phyloP scores from a whole-genome alignment of 2,113 vertebrate genomes.

The Colinus virginianus region DNA sequence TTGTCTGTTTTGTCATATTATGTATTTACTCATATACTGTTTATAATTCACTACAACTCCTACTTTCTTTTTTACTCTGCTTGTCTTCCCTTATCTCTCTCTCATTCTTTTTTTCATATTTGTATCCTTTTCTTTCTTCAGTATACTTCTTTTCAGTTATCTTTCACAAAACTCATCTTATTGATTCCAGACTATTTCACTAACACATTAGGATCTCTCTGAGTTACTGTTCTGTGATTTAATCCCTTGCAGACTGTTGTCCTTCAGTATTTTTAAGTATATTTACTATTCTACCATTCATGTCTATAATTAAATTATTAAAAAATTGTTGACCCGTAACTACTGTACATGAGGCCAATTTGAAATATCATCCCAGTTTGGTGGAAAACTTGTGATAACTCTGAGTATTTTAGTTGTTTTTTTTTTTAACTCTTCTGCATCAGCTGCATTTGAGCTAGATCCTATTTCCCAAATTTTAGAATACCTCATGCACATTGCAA shows the following conservation, averaged over 20 bases:
- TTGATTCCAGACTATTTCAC: not conserved
- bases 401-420: not conserved
- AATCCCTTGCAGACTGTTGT: not conserved
- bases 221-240: not conserved
- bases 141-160: not conserved
- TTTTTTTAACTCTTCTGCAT: not conserved
- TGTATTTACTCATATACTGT: not conserved
- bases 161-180: not conserved
- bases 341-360: not conserved
- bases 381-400: not conserved
- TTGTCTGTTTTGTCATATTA: not conserved
- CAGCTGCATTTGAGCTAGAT: not conserved
- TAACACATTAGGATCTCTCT: not conserved
- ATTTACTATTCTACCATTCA: not conserved
- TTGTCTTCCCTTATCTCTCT: not conserved
- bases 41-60: not conserved
- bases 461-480: not conserved
- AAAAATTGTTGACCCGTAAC: not conserved
- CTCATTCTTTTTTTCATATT: not conserved
- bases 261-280: not conserved
- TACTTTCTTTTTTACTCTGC: not conserved
- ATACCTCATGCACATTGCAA: not conserved
- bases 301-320: slow-evolving; percentile 17
- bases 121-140: not conserved
- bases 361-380: not conserved